A percentile compares a stretch with the other conserved stretches of the same genome.
These are phyloP conservation scores for Valencia hispanica DNA, from an alignment of 2,797 vertebrate genomes.

Conservation along the genomic window DNA sequence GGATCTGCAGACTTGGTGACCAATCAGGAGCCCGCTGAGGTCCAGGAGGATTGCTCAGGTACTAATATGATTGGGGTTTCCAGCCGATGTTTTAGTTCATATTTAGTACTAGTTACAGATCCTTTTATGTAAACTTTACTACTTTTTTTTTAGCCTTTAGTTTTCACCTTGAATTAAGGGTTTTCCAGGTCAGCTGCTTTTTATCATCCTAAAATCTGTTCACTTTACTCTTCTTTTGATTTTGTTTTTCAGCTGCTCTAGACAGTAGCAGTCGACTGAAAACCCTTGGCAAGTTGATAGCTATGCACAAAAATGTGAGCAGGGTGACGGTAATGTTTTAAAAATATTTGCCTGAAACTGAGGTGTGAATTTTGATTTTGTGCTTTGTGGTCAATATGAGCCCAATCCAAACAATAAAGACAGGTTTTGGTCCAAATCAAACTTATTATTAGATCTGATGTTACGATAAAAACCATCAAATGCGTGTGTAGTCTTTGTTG, in stretches of 20 bases:
- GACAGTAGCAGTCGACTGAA: neutral
- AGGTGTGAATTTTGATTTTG: too few species aligned
- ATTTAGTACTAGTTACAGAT: neutral
- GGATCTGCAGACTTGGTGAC: constrained; percentile 74
- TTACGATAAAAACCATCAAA: too few species aligned
- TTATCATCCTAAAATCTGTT: neutral
- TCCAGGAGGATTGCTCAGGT: constrained; percentile 84
- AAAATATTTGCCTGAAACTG: too few species aligned
- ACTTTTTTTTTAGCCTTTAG: neutral
- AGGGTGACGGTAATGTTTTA: too few species aligned
- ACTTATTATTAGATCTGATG: too few species aligned
- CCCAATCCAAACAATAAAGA: too few species aligned
- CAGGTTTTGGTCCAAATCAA: too few species aligned
- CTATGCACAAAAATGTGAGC: too few species aligned
- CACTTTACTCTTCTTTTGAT: neutral
- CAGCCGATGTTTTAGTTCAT: neutral
- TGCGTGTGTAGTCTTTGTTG: too few species aligned
- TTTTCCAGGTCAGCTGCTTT: neutral
- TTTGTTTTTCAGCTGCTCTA: neutral
- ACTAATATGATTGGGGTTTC: constrained; percentile 39
- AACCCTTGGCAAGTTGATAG: neutral
- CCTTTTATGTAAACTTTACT: neutral
- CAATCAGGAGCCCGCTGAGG: constrained; percentile 78
- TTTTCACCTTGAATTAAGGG: neutral
- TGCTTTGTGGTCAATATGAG: too few species aligned